Evolutionary conservation across 1,140 invertebrate species (phyloP).

Genomic region (Drosophila rufa): DNA sequence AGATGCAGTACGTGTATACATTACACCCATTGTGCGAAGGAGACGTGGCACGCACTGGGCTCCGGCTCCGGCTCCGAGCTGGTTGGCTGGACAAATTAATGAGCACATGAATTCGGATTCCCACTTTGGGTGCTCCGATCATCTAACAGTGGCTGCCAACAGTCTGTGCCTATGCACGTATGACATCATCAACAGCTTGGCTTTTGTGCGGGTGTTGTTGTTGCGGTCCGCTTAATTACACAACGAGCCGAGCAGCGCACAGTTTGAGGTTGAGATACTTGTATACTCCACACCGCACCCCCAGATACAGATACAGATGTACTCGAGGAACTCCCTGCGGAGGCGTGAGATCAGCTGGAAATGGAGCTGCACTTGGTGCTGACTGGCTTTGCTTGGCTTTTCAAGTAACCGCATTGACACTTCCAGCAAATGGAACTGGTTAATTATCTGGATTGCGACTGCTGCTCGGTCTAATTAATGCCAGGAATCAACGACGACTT

Average conservation of each 20-base stretch:
- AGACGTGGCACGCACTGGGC: constrained; percentile 45
- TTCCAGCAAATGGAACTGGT: constrained; percentile 69
- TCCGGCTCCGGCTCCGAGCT: constrained; percentile 23
- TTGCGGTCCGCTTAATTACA: constrained; percentile 66
- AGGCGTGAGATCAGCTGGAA: constrained; percentile 34
- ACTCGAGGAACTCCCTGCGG: constrained; percentile 10
- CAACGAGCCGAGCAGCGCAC: constrained; percentile 54
- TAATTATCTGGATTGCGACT: constrained; percentile 68
- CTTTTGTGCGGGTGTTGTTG: constrained; percentile 64
- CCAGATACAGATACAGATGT: neutral
- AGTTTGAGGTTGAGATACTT: constrained; percentile 59
- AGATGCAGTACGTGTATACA: constrained; percentile 42
- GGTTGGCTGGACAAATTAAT: constrained; percentile 70
- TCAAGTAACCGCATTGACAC: constrained; percentile 77
- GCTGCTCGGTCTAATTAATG: constrained; percentile 40
- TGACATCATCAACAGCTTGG: constrained; percentile 73
- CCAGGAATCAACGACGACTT: constrained; percentile 15
- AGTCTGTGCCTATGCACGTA: constrained; percentile 48
- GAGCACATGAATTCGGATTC: constrained; percentile 78
- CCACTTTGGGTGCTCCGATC: constrained; percentile 70
- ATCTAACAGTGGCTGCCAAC: constrained; percentile 78
- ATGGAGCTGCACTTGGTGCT: constrained; percentile 34
- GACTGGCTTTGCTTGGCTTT: constrained; percentile 32
- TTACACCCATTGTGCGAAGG: constrained; percentile 49
- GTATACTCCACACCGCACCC: neutral